phyloP scores from a whole-genome alignment of 2,888 invertebrate genomes.

The Drosophila picticornis region DNA sequence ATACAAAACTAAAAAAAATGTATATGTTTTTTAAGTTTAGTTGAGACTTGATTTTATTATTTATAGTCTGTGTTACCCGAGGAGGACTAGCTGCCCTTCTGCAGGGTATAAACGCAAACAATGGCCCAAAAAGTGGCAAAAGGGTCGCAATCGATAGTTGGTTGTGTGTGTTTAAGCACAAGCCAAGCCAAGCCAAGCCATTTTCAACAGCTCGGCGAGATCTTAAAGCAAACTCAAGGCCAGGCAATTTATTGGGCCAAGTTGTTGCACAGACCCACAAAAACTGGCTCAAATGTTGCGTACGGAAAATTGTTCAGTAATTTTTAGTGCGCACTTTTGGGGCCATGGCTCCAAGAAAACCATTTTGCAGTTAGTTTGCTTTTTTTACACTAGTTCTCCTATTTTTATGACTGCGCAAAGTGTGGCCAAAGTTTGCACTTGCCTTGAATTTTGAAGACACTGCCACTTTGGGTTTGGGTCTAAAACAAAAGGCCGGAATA shows the following conservation, averaged over 20 bases:
- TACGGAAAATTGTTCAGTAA: conserved; percentile 62
- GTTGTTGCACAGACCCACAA: conserved; percentile 27
- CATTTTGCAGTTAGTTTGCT: conserved; percentile 76
- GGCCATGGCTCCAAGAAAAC: conserved; percentile 52
- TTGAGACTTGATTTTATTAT: neutral
- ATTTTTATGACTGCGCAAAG: conserved; percentile 75
- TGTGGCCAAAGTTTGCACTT: conserved; percentile 64
- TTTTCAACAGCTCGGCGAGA: conserved; percentile 55
- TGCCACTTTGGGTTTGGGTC: conserved; percentile 6
- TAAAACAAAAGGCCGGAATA: conserved; percentile 58
- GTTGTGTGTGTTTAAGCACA: conserved; percentile 30
- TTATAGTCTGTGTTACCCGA: neutral
- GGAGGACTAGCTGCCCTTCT: neutral
- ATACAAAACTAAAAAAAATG: neutral
- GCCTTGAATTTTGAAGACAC: conserved; percentile 55
- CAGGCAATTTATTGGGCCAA: conserved; percentile 65
- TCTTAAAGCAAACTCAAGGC: conserved; percentile 65
- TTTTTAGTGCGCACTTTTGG: conserved; percentile 63
- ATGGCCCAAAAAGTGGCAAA: conserved; percentile 51
- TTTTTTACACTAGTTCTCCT: conserved; percentile 56
- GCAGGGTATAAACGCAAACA: conserved; percentile 52
- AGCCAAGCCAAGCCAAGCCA: conserved; percentile 35
- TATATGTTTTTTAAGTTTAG: neutral
- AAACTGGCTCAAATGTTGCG: conserved; percentile 61
- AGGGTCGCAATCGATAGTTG: conserved; percentile 62